These are phyloP conservation scores for Pseudorhiza aurosa DNA, from an alignment of 30 jellyfish, hydroid and myxozoan species.

Conservation along the genomic window DNA sequence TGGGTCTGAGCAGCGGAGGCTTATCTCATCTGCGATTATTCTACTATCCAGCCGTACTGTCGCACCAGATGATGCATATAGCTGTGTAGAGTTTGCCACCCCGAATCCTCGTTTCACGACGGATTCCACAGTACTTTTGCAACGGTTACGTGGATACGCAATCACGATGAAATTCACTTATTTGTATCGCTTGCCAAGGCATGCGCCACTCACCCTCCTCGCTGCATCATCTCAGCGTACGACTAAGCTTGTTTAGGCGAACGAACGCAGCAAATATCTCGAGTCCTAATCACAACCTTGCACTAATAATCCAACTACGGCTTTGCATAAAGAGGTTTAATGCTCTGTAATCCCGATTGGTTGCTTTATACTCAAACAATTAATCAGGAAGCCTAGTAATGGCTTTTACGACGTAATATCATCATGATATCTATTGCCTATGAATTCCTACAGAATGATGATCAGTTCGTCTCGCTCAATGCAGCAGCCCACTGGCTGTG, in stretches of 20 bases:
- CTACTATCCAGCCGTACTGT: too few species aligned
- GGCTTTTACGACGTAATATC: background rate
- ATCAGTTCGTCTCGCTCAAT: background rate
- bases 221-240: slow-evolving; percentile 10
- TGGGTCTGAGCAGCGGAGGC: too few species aligned
- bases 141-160: too few species aligned
- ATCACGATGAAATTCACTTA: too few species aligned
- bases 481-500: too few species aligned
- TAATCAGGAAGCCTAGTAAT: slow-evolving; percentile 26
- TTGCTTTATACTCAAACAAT: slow-evolving; percentile 36
- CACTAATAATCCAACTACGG: slow-evolving; percentile 65
- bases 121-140: too few species aligned
- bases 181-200: too few species aligned
- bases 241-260: slow-evolving; percentile 31
- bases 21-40: too few species aligned
- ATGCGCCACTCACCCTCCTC: background rate
- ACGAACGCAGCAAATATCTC: slow-evolving; percentile 41
- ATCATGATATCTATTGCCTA: background rate
- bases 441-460: background rate
- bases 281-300: slow-evolving; percentile 50
- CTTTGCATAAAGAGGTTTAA: slow-evolving; percentile 34
- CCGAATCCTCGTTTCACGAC: too few species aligned
- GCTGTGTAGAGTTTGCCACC: background rate
- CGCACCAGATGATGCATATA: too few species aligned
- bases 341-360: slow-evolving; percentile 52